Evolutionary conservation across 2,888 invertebrate species (phyloP).

Genomic region (Metalampra italica): DNA sequence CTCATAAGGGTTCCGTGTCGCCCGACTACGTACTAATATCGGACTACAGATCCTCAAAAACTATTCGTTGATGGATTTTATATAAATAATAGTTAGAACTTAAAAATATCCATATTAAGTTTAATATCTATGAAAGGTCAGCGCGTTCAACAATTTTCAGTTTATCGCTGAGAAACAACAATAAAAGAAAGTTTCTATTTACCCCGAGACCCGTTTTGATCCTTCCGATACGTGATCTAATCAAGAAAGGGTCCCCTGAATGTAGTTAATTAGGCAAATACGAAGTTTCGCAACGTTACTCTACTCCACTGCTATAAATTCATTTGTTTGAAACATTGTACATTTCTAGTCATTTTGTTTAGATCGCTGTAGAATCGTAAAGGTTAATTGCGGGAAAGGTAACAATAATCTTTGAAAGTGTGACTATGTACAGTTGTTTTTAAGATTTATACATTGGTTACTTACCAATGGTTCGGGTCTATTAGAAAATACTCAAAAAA

Average conservation of each 20-base stretch:
- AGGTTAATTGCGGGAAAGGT: slow-evolving; percentile 1
- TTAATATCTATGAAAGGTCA: slow-evolving; percentile 17
- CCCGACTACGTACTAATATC: too few species aligned
- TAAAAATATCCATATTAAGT: too few species aligned
- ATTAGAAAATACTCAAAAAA: too few species aligned
- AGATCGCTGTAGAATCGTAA: background rate
- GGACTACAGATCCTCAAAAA: too few species aligned
- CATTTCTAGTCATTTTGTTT: slow-evolving; percentile 26
- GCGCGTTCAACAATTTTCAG: slow-evolving; percentile 27
- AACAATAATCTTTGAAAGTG: background rate
- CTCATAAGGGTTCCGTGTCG: too few species aligned
- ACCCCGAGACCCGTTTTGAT: slow-evolving; percentile 52
- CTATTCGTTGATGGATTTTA: too few species aligned
- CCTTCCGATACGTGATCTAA: slow-evolving; percentile 67
- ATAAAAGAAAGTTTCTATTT: slow-evolving; percentile 63
- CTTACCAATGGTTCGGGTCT: too few species aligned
- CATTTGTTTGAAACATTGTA: slow-evolving; percentile 45
- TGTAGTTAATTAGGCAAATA: slow-evolving; percentile 71
- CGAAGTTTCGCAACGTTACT: slow-evolving; percentile 44
- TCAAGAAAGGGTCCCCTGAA: slow-evolving; percentile 59
- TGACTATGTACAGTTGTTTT: too few species aligned
- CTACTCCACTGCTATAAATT: slow-evolving; percentile 31
- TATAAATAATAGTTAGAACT: too few species aligned
- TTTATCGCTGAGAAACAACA: slow-evolving; percentile 50
- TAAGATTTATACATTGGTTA: too few species aligned